phyloP scores from a whole-genome alignment of 2,113 vertebrate genomes.

The Toxotes jaculatrix region DNA sequence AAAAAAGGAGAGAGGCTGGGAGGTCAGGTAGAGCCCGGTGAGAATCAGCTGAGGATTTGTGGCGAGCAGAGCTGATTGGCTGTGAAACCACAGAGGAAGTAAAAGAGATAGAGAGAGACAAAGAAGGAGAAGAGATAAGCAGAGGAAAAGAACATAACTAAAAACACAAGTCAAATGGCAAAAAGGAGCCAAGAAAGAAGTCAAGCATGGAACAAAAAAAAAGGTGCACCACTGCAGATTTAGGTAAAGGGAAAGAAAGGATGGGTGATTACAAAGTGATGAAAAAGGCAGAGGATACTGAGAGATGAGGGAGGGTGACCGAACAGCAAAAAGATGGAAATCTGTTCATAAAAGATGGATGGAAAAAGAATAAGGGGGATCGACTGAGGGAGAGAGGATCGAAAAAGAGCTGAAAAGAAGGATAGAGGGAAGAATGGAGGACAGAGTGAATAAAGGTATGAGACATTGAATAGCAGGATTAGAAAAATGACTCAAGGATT shows the following conservation, averaged over 20 bases:
- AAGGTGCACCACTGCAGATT: conserved; percentile 37
- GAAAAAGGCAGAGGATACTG: conserved; percentile 20
- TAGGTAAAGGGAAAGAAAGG: background rate
- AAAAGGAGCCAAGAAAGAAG: conserved; percentile 27
- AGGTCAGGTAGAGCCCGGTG: conserved; percentile 40
- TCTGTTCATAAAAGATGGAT: conserved; percentile 42
- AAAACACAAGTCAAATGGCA: conserved; percentile 32
- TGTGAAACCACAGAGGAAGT: conserved; percentile 8
- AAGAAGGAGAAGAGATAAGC: background rate
- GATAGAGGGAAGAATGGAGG: conserved; percentile 9
- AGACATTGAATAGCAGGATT: conserved; percentile 21
- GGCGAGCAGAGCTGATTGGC: conserved; percentile 25
- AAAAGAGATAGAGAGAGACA: conserved; percentile 15
- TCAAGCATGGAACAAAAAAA: background rate
- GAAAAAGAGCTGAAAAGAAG: conserved; percentile 41
- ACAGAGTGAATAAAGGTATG: background rate
- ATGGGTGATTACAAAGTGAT: background rate
- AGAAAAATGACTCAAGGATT: conserved; percentile 39
- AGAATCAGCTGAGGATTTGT: conserved; percentile 41
- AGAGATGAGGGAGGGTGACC: conserved; percentile 23
- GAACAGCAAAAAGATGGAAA: conserved; percentile 46
- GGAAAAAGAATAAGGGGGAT: conserved; percentile 30
- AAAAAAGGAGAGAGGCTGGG: conserved; percentile 34
- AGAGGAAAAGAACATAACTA: conserved; percentile 9
- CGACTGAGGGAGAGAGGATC: background rate